These are phyloP conservation scores for Tetramorium simillimum DNA, from an alignment of 1,140 invertebrate genomes.

Conservation along the genomic window DNA sequence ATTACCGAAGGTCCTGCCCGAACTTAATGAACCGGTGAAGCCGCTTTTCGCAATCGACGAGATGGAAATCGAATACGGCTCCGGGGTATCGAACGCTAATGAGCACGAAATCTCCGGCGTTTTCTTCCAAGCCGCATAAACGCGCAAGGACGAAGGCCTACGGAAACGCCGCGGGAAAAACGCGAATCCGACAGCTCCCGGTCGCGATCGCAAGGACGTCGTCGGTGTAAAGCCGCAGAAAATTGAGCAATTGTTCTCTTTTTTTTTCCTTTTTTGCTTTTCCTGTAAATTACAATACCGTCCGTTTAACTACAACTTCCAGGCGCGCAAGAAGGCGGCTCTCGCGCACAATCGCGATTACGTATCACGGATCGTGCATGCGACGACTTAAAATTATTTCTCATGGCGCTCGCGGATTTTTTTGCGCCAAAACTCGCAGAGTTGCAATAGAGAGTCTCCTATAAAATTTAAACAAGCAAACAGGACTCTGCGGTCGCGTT, in stretches of 20 bases:
- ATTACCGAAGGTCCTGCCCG: conserved; percentile 32
- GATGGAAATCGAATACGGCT: conserved; percentile 28
- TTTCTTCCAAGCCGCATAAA: conserved; percentile 31
- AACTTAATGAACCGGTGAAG: conserved; percentile 32
- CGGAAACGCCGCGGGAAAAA: conserved; percentile 31
- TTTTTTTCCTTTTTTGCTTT: conserved; percentile 17
- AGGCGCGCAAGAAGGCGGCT: conserved; percentile 11
- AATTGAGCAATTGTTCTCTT: conserved; percentile 26
- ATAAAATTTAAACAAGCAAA: conserved; percentile 35
- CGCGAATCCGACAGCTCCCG: conserved; percentile 16
- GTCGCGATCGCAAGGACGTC: conserved; percentile 55
- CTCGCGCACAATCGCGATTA: not conserved
- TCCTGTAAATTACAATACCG: conserved; percentile 37
- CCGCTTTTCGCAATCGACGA: conserved; percentile 44
- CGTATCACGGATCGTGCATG: not conserved
- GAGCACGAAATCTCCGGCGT: conserved; percentile 14
- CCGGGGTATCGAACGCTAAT: conserved; percentile 11
- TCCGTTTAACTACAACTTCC: conserved; percentile 20
- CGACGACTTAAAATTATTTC: conserved; percentile 33
- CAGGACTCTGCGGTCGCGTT: conserved; percentile 50
- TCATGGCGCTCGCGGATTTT: not conserved
- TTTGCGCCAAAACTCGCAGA: conserved; percentile 26
- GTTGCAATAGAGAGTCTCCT: not conserved
- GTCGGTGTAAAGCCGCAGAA: conserved; percentile 10
- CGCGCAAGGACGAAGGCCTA: conserved; percentile 56